Percentiles rank a stretch among this genome's conserved stretches.
These are phyloP conservation scores for Hypotaenidia philippensis DNA, from an alignment of 2,797 vertebrate species.

Conservation along the genomic window DNA sequence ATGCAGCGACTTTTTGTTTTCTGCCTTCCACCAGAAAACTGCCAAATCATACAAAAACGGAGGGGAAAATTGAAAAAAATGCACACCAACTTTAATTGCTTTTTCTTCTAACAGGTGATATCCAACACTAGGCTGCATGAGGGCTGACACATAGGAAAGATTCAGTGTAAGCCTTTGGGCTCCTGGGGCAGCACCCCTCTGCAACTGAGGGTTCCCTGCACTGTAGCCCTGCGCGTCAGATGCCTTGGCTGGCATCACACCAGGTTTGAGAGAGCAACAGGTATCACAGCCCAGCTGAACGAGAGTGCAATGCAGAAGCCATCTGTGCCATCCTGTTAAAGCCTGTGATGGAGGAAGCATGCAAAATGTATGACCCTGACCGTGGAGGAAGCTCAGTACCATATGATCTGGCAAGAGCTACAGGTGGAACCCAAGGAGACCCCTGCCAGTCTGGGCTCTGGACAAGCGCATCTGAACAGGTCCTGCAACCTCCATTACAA, in stretches of 20 bases:
- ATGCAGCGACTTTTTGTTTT: neutral
- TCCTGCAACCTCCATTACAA: neutral
- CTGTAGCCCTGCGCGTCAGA: fast-evolving
- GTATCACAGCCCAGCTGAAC: neutral
- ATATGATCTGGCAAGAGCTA: neutral
- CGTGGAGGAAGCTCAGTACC: neutral
- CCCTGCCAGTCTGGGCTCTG: neutral
- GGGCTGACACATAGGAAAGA: neutral
- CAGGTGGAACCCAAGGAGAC: neutral
- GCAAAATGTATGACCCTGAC: neutral
- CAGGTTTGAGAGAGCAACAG: neutral
- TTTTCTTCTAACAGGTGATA: neutral
- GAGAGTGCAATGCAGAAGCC: fast-evolving
- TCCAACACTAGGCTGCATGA: fast-evolving
- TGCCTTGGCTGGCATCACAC: fast-evolving
- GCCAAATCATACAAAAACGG: neutral
- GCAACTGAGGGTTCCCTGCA: neutral
- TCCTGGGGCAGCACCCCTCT: neutral
- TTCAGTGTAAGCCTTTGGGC: fast-evolving
- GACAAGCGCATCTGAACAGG: neutral
- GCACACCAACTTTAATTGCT: neutral
- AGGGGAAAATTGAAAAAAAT: neutral
- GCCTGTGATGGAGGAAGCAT: fast-evolving
- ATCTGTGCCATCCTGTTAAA: neutral
- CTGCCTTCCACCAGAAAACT: neutral